phyloP scores from a whole-genome alignment of 1,140 invertebrate species.

The Eubasilissa regina region DNA sequence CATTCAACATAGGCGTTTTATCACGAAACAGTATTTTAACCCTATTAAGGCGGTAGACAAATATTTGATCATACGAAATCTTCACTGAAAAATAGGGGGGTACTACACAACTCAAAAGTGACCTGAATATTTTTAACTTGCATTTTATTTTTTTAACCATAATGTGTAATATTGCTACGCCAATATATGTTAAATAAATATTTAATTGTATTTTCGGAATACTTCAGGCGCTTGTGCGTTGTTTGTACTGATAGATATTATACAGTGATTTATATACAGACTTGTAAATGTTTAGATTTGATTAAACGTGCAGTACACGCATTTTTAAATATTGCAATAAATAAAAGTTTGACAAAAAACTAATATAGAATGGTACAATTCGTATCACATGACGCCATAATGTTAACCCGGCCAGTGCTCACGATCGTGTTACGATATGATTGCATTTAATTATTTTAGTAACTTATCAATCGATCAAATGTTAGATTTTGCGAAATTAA shows the following conservation, averaged over 20 bases:
- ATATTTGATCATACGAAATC: conserved; percentile 44
- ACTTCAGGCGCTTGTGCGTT: conserved; percentile 13
- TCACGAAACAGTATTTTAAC: no score
- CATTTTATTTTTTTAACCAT: background rate
- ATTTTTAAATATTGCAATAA: background rate
- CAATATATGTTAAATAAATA: background rate
- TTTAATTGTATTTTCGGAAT: background rate
- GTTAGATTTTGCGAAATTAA: background rate
- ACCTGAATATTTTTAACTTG: conserved; percentile 22
- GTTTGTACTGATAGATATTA: conserved; percentile 15
- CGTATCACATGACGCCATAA: no score
- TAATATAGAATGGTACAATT: background rate
- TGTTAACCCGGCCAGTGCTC: background rate
- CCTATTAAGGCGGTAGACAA: background rate
- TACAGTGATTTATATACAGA: conserved; percentile 16
- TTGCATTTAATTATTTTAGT: background rate
- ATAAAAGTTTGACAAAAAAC: background rate
- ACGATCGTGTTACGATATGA: background rate
- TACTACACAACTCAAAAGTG: background rate
- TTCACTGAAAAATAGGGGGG: background rate
- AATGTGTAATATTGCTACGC: background rate
- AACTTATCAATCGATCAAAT: background rate
- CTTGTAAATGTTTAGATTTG: background rate
- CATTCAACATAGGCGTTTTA: no score
- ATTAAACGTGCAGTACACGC: background rate